Evolutionary conservation across 2,888 invertebrate species (phyloP), one percentile per base, ranked within the genome.

Genomic region (Apocheima hispidaria): DNA sequence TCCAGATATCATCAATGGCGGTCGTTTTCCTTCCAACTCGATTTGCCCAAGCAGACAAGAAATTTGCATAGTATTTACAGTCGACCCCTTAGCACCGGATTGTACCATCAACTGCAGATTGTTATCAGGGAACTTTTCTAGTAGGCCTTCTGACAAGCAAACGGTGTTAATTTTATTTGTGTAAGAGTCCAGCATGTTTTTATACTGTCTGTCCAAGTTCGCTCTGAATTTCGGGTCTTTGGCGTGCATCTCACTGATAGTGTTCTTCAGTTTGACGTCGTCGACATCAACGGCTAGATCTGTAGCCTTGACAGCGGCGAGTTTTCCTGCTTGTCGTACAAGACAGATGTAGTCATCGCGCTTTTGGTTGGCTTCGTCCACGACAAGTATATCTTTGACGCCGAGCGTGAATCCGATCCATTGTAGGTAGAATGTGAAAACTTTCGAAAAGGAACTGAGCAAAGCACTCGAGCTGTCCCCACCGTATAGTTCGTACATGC

Each of bases 31-130:
- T 93, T 99, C 99, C 85, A 99, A 94, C 84, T 99, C 99, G 75
- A 99, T 99, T 90, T 99, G 99, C 0, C 99, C 99, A 10, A 99
- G 93, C 33, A 99, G 93, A 86, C 99, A 99, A 0, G 99, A 99
- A 78, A 99, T 99, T 91, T 99, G 99, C 97, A 98, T 98, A 73
- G 98, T 97, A 83, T 99, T 99, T 0, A 99, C 99, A 55, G 97
- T 96, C 0, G 99, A 98, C n/a, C 99, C 99, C 87, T 99, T 99
- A 0, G 99, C 99, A 64, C 99, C 99, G 16, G 99, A 98, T 77
- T 98, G 96, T 0, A 99, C 99, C 99, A 99, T 99, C 71, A 99
- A 87, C 83, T 99, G 99, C n/a, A 99, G 94, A 89, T 99, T 99
- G 84, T 99, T 99, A 16, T 95, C 89, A 0, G 99, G 99, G 81